phyloP scores from a whole-genome alignment of 1,140 invertebrate genomes.

The Cryptotermes secundus region DNA sequence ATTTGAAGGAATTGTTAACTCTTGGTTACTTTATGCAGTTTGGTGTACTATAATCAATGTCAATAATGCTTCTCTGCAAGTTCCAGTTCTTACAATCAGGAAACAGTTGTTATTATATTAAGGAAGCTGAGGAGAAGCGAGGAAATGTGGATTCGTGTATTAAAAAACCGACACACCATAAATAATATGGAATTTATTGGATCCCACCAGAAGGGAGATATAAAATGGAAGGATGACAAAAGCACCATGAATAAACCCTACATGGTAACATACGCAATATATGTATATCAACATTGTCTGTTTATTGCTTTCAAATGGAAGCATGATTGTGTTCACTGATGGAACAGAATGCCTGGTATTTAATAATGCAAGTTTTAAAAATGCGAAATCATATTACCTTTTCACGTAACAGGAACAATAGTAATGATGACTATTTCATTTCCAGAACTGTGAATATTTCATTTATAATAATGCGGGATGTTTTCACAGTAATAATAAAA shows the following conservation, averaged over 20 bases:
- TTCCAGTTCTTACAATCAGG: background rate
- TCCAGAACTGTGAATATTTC: too few species aligned
- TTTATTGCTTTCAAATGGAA: background rate
- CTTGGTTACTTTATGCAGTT: too few species aligned
- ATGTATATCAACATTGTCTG: too few species aligned
- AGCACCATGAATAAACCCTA: background rate
- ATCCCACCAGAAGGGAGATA: background rate
- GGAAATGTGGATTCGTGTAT: background rate
- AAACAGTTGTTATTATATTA: background rate
- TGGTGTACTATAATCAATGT: too few species aligned
- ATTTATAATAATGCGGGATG: too few species aligned
- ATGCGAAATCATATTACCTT: too few species aligned
- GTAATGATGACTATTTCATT: too few species aligned
- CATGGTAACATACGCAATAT: background rate
- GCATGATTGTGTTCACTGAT: background rate
- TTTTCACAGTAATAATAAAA: too few species aligned
- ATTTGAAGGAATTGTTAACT: too few species aligned
- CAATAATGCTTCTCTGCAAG: too few species aligned
- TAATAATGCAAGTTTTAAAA: background rate
- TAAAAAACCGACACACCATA: background rate
- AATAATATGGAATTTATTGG: background rate
- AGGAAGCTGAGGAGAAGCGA: background rate
- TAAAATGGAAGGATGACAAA: background rate
- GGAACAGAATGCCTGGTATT: background rate
- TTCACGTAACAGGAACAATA: too few species aligned